Conservation (phyloP, 2,888 invertebrate genomes). For the Luperina nickerlii region DNA sequence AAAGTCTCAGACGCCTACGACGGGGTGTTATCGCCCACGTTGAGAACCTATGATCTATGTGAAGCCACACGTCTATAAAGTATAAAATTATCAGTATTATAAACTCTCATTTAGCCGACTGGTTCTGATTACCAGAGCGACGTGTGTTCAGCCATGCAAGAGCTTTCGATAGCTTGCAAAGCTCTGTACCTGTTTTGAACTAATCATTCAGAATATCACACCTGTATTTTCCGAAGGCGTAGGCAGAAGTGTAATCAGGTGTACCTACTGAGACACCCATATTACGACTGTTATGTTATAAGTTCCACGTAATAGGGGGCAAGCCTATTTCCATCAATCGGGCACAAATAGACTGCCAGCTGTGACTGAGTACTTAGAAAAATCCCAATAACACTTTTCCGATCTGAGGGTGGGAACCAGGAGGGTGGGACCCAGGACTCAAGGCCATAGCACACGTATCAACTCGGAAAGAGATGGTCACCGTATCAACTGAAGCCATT, state of each 20-base stretch:
- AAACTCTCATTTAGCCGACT: conserved; percentile 30
- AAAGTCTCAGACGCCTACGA: too few species aligned
- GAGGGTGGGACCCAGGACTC: too few species aligned
- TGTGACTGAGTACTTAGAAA: background rate
- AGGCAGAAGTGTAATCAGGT: background rate
- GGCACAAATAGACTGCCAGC: background rate
- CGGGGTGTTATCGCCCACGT: too few species aligned
- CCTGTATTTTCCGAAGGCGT: background rate
- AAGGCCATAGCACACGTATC: too few species aligned
- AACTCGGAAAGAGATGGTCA: background rate
- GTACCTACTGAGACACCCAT: background rate
- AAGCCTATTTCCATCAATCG: background rate
- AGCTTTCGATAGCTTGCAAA: conserved; percentile 34
- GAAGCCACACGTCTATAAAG: conserved; percentile 6
- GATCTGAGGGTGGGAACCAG: too few species aligned
- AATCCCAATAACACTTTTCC: background rate
- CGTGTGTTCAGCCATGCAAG: conserved; percentile 48
- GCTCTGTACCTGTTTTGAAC: conserved; percentile 22
- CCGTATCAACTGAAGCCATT: too few species aligned
- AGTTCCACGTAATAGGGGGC: too few species aligned
- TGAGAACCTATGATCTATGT: background rate
- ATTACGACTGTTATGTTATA: background rate
- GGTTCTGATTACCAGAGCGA: conserved; percentile 35
- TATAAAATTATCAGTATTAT: conserved; percentile 18
- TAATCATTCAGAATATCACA: conserved; percentile 20